Base-by-base conservation (phyloP, 2,113 vertebrate species). In the Lampris megalopsis region DNA sequence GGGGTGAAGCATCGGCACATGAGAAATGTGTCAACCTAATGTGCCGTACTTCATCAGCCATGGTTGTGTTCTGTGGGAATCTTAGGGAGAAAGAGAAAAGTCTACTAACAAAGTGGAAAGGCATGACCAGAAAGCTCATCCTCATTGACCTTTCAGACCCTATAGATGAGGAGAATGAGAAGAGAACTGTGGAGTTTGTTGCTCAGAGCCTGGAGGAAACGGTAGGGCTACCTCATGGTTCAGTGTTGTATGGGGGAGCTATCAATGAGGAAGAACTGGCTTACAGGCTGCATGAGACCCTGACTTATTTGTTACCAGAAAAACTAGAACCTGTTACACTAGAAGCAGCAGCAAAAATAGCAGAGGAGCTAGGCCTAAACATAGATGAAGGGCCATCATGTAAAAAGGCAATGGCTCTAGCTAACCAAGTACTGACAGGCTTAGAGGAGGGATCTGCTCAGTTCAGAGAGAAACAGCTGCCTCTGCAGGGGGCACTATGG, bases 41-140 rank as follows among this genome's bases (percentile, higher is more conserved):
- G 60, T 86, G 93, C 52, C 82, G 92, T 68, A 59, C 91, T 10
- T 96, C 95, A 3, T 94, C 95, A 1, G 92, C 83, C 7, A 13
- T 96, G 0, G 82, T 96, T 54, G 80, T 95, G 57, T 93, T 96
- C 78, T 94, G 90, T 58, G 92, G 93, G 47, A 65, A 71, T 64
- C 80, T 94, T 4, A 80, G 67, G 3, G 84, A 93, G n/a, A 92
- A 82, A 75, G 92, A 96, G 6, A 92, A 85, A 61, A 49, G 87
- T 11, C 59, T 95, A 24, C 81, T 96, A 6, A 49, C 70, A 41
- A 93, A 84, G 11, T 92, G 91, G 65, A 91, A 86, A 54, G 8
- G 77, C 3, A 77, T 70, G n/a, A 68, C 85, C 60, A 79, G 60
- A 24, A 86, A 87, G 24, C 47, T 92, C 3, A 86, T 94, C 59